Percentiles rank a stretch among this genome's conserved stretches.
These are phyloP conservation scores for Leptopilina syphax DNA, from an alignment of 2,888 invertebrate species.

Conservation along the genomic window DNA sequence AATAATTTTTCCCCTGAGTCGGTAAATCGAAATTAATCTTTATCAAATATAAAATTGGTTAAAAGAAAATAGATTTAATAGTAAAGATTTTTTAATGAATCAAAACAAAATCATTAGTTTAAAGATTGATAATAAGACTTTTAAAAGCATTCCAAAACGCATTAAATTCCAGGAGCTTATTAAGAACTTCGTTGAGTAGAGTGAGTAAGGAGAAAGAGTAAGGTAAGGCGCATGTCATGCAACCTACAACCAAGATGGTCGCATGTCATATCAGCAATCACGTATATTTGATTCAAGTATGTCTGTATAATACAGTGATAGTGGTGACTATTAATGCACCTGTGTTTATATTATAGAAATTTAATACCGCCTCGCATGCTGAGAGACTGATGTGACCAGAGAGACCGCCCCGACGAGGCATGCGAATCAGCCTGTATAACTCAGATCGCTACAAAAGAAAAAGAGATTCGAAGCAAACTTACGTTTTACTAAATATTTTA, in stretches of 20 bases:
- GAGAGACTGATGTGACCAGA: slow-evolving; percentile 75
- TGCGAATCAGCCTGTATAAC: slow-evolving; percentile 69
- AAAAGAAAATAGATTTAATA: no score
- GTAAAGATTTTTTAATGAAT: no score
- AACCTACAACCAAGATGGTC: slow-evolving; percentile 72
- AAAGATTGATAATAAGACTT: background rate
- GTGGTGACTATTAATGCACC: slow-evolving; percentile 63
- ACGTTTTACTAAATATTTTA: background rate
- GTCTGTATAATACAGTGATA: slow-evolving; percentile 74
- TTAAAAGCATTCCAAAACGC: background rate
- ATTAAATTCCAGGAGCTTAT: slow-evolving; percentile 12
- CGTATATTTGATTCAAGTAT: slow-evolving; percentile 73
- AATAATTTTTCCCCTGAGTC: background rate
- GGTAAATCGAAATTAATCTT: background rate
- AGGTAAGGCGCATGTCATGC: slow-evolving; percentile 68
- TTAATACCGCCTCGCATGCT: slow-evolving; percentile 75
- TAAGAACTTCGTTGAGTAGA: slow-evolving; percentile 13
- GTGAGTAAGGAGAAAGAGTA: slow-evolving; percentile 44
- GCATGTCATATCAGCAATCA: slow-evolving; percentile 77
- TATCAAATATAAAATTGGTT: no score
- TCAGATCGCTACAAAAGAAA: slow-evolving; percentile 21
- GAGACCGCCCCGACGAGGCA: slow-evolving; percentile 76
- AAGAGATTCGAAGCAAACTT: slow-evolving; percentile 25
- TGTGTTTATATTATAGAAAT: slow-evolving; percentile 72
- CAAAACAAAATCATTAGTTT: background rate